These are phyloP conservation scores for Echinops telfairi DNA, from an alignment of 2,113 vertebrate genomes.

Conservation along the genomic window DNA sequence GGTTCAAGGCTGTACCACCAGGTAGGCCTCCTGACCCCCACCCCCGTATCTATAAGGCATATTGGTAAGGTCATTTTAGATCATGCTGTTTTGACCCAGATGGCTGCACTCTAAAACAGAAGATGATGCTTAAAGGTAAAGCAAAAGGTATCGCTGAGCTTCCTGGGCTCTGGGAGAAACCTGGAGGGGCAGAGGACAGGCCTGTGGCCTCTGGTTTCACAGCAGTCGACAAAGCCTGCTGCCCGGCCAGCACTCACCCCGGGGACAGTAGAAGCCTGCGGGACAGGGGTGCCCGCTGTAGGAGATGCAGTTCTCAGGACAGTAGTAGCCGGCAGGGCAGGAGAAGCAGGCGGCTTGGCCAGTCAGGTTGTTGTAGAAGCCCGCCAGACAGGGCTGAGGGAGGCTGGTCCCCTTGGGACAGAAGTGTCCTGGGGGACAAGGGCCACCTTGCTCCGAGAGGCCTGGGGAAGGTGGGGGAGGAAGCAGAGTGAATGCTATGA, in stretches of 20 bases:
- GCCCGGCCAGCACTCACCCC: conserved; percentile 85
- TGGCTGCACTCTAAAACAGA: neutral
- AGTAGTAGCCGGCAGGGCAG: conserved; percentile 94
- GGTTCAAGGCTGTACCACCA: too few species aligned
- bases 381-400: conserved; percentile 91
- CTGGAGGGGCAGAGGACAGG: neutral
- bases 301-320: conserved; percentile 90
- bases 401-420: conserved; percentile 89
- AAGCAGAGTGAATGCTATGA: neutral
- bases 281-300: conserved; percentile 90
- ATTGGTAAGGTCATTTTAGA: neutral
- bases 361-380: conserved; percentile 92
- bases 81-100: too few species aligned
- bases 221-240: neutral
- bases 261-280: conserved; percentile 95
- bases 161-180: neutral
- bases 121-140: neutral
- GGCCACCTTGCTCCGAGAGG: conserved; percentile 82
- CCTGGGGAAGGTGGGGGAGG: conserved; percentile 71
- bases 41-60: too few species aligned
- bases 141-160: neutral
- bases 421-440: conserved; percentile 92
- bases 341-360: conserved; percentile 89
- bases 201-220: too few species aligned
- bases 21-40: too few species aligned